Percentiles rank a stretch among this genome's conserved stretches.
Conservation (phyloP, 2,797 vertebrate species). For the Sparus aurata region DNA sequence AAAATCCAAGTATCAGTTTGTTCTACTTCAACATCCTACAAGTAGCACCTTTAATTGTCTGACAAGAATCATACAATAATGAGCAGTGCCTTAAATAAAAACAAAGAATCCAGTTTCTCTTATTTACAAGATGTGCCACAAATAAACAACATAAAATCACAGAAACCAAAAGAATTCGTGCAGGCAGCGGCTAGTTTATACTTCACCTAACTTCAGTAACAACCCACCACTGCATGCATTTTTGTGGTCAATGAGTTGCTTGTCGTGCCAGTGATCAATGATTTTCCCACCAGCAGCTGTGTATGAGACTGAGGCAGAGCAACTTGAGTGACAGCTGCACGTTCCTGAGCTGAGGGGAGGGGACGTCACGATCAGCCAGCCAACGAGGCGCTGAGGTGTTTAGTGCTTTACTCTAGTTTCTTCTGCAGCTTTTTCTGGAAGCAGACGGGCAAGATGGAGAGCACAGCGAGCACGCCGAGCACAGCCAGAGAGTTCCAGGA, state of each 20-base stretch:
- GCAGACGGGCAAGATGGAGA: slow-evolving; percentile 95
- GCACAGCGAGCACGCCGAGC: slow-evolving; percentile 92
- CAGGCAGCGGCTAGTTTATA: slow-evolving; percentile 59
- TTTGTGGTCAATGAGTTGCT: slow-evolving; percentile 53
- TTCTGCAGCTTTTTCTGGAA: slow-evolving; percentile 97
- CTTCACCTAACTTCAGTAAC: slow-evolving; percentile 46
- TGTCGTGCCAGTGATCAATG: slow-evolving; percentile 19
- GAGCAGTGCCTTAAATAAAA: slow-evolving; percentile 51
- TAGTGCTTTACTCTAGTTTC: slow-evolving; percentile 90
- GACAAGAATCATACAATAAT: slow-evolving; percentile 33
- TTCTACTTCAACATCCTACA: slow-evolving; percentile 47
- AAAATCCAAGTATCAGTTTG: slow-evolving; percentile 13
- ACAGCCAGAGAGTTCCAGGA: slow-evolving; percentile 97
- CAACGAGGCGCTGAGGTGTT: slow-evolving; percentile 64
- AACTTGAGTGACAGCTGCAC: slow-evolving; percentile 57
- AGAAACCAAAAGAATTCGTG: slow-evolving; percentile 48
- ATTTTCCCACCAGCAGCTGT: slow-evolving; percentile 32
- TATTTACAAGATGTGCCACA: slow-evolving; percentile 68
- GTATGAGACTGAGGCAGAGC: slow-evolving; percentile 47
- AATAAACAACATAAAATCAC: slow-evolving; percentile 49
- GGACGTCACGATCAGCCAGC: slow-evolving; percentile 54
- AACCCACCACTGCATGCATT: slow-evolving; percentile 65
- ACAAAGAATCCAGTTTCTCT: slow-evolving; percentile 17
- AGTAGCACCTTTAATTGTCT: slow-evolving; percentile 60
- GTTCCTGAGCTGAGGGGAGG: slow-evolving; percentile 73